These are phyloP conservation scores for Dorcus parallelipipedus DNA, from an alignment of 2,888 invertebrate species.

Conservation along the genomic window DNA sequence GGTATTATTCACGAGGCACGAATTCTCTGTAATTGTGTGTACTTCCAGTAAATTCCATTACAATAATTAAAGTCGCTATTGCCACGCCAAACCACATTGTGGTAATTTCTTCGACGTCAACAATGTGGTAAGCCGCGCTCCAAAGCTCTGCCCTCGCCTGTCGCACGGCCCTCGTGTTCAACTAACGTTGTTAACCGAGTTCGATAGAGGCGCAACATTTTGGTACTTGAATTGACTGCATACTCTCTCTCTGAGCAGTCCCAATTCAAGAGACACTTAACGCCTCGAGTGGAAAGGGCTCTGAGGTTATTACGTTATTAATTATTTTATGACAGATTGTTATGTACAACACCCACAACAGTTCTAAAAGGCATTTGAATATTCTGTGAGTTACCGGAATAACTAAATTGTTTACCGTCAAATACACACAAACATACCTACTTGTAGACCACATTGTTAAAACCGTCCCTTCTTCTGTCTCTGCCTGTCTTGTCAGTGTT, in stretches of 20 bases:
- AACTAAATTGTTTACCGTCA: too few relatives aligned
- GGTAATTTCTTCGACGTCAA: slow-evolving; percentile 1
- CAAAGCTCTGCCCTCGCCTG: not conserved
- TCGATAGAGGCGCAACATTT: slow-evolving; percentile 5
- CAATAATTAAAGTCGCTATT: not conserved
- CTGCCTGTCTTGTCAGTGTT: too few relatives aligned
- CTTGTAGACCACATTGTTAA: too few relatives aligned
- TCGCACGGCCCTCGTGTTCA: not conserved
- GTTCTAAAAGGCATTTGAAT: too few relatives aligned
- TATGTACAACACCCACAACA: too few relatives aligned
- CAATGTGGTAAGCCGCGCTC: not conserved
- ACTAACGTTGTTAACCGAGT: slow-evolving; percentile 1
- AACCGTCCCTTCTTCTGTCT: too few relatives aligned
- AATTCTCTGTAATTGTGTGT: too few relatives aligned
- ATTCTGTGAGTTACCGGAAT: too few relatives aligned
- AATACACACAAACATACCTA: too few relatives aligned
- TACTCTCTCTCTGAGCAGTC: not conserved
- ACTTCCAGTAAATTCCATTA: too few relatives aligned
- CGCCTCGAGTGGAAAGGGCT: not conserved
- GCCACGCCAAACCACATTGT: not conserved
- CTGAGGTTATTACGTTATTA: not conserved
- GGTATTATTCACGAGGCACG: too few relatives aligned
- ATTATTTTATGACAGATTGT: too few relatives aligned
- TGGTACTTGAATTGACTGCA: slow-evolving; percentile 1
- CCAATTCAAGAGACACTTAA: not conserved